These are phyloP conservation scores for Hyposoter dolosus DNA, from an alignment of 2,888 invertebrate genomes.

Conservation along the genomic window DNA sequence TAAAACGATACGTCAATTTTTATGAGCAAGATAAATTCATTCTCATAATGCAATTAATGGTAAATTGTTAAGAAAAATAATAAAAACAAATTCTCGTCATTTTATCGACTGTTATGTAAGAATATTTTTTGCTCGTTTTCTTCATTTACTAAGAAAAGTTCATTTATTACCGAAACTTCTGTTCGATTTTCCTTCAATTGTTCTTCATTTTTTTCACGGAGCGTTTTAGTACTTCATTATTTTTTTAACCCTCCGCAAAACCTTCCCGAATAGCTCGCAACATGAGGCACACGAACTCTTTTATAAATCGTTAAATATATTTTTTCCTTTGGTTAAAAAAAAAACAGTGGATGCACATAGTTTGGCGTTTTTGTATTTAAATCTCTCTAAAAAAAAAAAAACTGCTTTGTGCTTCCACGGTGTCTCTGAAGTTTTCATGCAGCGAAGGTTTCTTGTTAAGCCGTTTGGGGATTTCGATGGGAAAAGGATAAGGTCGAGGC, in stretches of 20 bases:
- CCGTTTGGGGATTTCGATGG: slow-evolving; percentile 40
- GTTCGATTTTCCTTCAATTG: background rate
- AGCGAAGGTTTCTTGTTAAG: slow-evolving; percentile 2
- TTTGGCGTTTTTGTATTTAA: slow-evolving; percentile 26
- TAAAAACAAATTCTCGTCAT: background rate
- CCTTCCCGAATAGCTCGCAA: slow-evolving; percentile 4
- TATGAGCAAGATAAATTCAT: background rate
- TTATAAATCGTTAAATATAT: background rate
- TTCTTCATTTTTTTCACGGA: background rate
- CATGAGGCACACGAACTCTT: slow-evolving; percentile 29
- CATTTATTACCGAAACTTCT: background rate
- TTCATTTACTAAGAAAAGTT: background rate
- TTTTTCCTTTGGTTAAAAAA: background rate
- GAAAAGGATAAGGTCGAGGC: slow-evolving; percentile 8
- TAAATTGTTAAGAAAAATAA: background rate
- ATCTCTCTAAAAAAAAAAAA: slow-evolving; percentile 35
- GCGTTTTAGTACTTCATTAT: background rate
- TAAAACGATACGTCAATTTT: background rate
- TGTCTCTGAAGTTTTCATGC: background rate
- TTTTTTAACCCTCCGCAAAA: background rate
- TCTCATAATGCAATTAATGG: background rate
- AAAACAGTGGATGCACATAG: slow-evolving; percentile 4
- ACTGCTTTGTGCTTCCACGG: slow-evolving; percentile 22
- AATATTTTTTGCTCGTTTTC: background rate
- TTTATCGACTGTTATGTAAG: background rate